Conservation (phyloP, 2,797 vertebrate species). For the Onychomys leucogaster region DNA sequence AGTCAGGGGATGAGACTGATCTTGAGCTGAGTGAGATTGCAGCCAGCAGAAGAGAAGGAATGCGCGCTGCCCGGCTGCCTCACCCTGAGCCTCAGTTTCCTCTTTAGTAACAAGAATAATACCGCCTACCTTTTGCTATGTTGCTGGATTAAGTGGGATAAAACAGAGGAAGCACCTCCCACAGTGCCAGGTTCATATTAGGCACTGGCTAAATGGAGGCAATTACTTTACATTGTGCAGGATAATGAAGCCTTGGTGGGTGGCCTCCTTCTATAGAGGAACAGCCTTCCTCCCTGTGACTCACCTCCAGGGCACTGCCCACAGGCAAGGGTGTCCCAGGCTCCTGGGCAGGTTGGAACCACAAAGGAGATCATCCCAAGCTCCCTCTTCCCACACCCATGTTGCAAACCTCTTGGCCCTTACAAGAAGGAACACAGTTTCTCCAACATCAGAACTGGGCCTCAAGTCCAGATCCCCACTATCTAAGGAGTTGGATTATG, state of each 20-base stretch:
- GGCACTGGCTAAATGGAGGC: conserved; percentile 67
- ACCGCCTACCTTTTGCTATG: conserved; percentile 61
- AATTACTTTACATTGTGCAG: conserved; percentile 79
- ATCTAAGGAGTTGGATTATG: background rate
- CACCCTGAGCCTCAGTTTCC: conserved; percentile 76
- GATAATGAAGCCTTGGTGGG: conserved; percentile 79
- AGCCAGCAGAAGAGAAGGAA: conserved; percentile 12
- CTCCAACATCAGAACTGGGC: background rate
- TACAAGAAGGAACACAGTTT: background rate
- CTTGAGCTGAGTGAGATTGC: background rate
- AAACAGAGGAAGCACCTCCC: conserved; percentile 69
- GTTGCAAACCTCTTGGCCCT: conserved; percentile 8
- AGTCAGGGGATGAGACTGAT: background rate
- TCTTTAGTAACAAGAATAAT: conserved; percentile 61
- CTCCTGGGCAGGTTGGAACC: conserved; percentile 71
- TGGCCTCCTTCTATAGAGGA: conserved; percentile 75
- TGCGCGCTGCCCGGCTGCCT: background rate
- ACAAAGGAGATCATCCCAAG: conserved; percentile 10
- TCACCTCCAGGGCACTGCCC: conserved; percentile 73
- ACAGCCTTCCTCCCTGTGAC: conserved; percentile 69
- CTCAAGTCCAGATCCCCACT: conserved; percentile 16
- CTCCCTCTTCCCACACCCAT: background rate
- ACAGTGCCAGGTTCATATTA: conserved; percentile 60
- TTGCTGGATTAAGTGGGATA: conserved; percentile 72
- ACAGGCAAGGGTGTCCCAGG: conserved; percentile 48